phyloP scores from a whole-genome alignment of 2,797 vertebrate species.

The Enteromius viviparus region DNA sequence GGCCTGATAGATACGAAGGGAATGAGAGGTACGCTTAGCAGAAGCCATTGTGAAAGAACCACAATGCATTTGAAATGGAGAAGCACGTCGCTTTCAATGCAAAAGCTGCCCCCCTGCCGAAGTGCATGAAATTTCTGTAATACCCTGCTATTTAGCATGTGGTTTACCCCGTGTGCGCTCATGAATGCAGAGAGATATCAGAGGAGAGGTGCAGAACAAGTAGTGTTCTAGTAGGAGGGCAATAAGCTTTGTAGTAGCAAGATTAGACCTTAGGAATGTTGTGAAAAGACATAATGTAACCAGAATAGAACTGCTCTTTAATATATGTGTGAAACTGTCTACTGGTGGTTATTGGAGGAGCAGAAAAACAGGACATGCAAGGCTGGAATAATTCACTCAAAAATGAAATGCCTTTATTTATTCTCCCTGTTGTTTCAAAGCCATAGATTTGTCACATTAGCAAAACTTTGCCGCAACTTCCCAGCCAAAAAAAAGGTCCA shows the following conservation, averaged over 20 bases:
- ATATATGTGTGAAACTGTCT: background rate
- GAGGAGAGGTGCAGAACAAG: conserved; percentile 10
- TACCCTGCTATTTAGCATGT: conserved; percentile 32
- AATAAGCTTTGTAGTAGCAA: conserved; percentile 12
- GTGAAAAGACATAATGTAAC: background rate
- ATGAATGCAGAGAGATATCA: conserved; percentile 34
- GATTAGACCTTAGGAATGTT: conserved; percentile 1
- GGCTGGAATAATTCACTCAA: background rate
- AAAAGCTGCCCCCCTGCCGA: conserved; percentile 40
- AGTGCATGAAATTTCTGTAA: conserved; percentile 26
- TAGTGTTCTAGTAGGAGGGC: background rate
- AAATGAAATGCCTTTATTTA: background rate
- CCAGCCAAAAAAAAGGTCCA: background rate
- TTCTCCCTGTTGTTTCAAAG: background rate
- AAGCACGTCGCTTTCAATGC: conserved; percentile 55
- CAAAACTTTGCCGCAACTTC: background rate
- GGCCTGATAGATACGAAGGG: conserved; percentile 35
- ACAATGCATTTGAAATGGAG: conserved; percentile 36
- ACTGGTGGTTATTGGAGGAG: background rate
- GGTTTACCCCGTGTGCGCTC: conserved; percentile 4
- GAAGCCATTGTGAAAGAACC: conserved; percentile 34
- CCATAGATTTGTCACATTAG: background rate
- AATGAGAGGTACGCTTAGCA: conserved; percentile 23
- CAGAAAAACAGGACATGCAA: background rate
- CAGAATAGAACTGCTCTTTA: background rate